Base-by-base conservation (phyloP, 2,888 invertebrate species). In the Clostera curtula region DNA sequence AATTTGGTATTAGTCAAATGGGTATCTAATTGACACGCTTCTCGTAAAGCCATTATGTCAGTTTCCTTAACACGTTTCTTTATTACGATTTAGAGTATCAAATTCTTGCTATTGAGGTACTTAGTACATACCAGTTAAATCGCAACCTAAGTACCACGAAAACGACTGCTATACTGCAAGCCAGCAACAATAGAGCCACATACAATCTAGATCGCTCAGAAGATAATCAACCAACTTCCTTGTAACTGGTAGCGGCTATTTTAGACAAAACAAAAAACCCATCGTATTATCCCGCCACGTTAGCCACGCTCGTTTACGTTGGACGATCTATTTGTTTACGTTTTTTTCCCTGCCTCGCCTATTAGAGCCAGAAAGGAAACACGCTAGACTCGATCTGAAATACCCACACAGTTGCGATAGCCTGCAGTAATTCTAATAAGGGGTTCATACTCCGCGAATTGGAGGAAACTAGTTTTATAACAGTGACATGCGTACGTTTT, bases 251-350 rank as follows among this genome's bases (percentile, higher is more conserved):
- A 40, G 32, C 35, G 31, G 37, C 27, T 22, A 42, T 44, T 48
- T 48, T 40, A 35, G 40, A 34, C 29, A 43, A 40, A 39, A 51
- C 37, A 54, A 70, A 73, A 74, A 69, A 59, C 69, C 70, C 69
- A 60, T 41, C 40, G 69, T 69, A 59, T 62, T 65, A 59, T 54
- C 69, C 73, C 59, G 42, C 49, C 40, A 53, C 38, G 31, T 55
- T 59, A 47, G 54, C 38, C 42, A 58, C 60, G 63, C 57, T 57
- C 43, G 48, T 57, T 59, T 62, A 60, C 58, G 55, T 51, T 56
- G 31, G 41, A 27, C 38, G 31, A 42, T 41, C 42, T 34, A 51
- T 61, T 63, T 70, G 68, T 69, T 72, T 73, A 67, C 60, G 54
- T 66, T 69, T 68, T 67, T 71, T 64, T 43, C 48, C 27, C 25